Conservation (phyloP, 2,888 invertebrate species). For the Strigamia maritima region DNA sequence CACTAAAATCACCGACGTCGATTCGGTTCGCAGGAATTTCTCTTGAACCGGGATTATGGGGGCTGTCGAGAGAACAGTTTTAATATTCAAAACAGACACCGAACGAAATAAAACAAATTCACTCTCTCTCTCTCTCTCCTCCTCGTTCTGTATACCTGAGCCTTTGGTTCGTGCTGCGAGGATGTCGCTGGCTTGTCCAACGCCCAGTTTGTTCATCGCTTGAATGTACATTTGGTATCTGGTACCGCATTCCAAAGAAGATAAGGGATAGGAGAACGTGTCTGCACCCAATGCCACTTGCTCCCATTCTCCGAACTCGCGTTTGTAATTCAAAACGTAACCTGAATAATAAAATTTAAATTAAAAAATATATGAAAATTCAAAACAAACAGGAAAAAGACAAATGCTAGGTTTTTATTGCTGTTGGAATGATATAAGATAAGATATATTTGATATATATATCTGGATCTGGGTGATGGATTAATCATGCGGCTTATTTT, state of each 20-base stretch:
- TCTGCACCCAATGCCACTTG: conserved; percentile 33
- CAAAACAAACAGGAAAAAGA: not conserved
- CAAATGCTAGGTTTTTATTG: too few relatives aligned
- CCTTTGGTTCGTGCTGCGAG: conserved; percentile 36
- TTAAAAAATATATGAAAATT: not conserved
- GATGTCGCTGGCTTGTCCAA: conserved; percentile 30
- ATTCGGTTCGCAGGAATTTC: conserved; percentile 74
- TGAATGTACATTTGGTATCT: conserved; percentile 37
- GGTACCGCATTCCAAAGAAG: conserved; percentile 29
- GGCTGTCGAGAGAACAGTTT: conserved; percentile 52
- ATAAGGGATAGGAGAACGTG: conserved; percentile 22
- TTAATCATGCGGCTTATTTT: not conserved
- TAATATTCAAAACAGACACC: not conserved
- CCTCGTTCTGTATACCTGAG: not conserved
- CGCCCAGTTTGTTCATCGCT: conserved; percentile 33
- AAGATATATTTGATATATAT: too few relatives aligned
- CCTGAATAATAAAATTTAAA: conserved; percentile 24
- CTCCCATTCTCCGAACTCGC: conserved; percentile 38
- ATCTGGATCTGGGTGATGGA: not conserved
- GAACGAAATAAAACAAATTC: not conserved
- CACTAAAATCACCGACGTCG: conserved; percentile 80
- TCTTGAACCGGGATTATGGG: conserved; percentile 71
- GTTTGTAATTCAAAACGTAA: conserved; percentile 37
- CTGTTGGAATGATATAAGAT: not conserved
- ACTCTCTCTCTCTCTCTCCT: too few relatives aligned